Evolutionary conservation across 2,113 vertebrate species (phyloP).

Genomic region (Gymnarchus niloticus): DNA sequence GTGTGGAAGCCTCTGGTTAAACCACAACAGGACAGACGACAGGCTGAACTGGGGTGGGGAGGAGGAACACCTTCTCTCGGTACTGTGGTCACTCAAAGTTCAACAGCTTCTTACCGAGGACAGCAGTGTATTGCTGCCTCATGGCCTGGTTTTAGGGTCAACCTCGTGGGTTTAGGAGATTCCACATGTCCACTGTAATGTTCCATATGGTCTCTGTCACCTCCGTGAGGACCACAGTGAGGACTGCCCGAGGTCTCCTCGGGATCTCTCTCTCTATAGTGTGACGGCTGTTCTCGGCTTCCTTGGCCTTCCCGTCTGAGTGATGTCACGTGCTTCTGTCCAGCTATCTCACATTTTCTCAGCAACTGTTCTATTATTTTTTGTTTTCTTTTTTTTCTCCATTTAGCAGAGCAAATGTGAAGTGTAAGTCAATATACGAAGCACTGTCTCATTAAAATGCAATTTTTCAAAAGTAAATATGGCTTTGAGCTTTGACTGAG

Average conservation of each 20-base stretch:
- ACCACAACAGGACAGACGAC: background rate
- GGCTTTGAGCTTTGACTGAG: background rate
- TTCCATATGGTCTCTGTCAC: background rate
- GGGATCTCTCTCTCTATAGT: too few species aligned
- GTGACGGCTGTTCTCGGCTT: too few species aligned
- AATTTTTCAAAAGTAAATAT: background rate
- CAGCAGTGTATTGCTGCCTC: background rate
- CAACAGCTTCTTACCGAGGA: background rate
- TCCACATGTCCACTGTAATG: background rate
- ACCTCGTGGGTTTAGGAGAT: background rate
- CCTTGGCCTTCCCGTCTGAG: too few species aligned
- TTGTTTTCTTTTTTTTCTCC: background rate
- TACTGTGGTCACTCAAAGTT: too few species aligned
- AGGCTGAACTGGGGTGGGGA: background rate
- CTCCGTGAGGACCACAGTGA: background rate
- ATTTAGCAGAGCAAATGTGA: background rate
- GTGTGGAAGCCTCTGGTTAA: background rate
- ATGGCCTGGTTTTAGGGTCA: background rate
- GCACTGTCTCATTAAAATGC: background rate
- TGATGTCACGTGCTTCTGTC: too few species aligned
- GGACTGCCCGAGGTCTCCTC: background rate
- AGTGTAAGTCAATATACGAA: background rate
- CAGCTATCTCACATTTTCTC: background rate
- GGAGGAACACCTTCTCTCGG: background rate
- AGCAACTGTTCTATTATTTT: background rate